Conservation (phyloP, 2,888 invertebrate genomes). For the Heteromurus nitidus region DNA sequence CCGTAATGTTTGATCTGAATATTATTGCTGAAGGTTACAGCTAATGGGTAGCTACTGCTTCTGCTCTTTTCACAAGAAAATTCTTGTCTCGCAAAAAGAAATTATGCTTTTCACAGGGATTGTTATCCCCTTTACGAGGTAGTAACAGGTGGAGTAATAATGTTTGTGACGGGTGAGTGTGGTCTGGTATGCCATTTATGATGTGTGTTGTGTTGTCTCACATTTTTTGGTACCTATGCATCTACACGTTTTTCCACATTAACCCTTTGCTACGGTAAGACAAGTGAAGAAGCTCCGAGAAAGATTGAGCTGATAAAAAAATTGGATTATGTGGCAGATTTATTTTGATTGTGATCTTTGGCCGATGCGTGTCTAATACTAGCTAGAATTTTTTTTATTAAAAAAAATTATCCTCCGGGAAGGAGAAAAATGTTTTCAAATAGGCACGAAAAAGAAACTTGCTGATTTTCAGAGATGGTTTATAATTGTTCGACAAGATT, state of each 20-base stretch:
- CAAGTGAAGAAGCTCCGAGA: conserved; percentile 20
- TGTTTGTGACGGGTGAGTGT: too few relatives aligned
- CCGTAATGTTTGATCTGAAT: conserved; percentile 57
- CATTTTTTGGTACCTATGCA: background rate
- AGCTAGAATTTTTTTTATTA: background rate
- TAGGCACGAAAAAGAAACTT: background rate
- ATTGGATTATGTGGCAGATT: conserved; percentile 48
- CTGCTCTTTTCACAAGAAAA: conserved; percentile 6
- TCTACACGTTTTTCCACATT: conserved; percentile 7
- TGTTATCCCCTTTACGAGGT: background rate
- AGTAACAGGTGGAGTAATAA: conserved; percentile 44
- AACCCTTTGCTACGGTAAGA: conserved; percentile 24
- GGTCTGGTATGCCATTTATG: too few relatives aligned
- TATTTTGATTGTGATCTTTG: conserved; percentile 50
- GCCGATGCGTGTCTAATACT: conserved; percentile 15
- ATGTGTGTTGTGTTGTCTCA: background rate
- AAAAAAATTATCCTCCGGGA: conserved; percentile 49
- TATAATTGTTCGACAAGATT: conserved; percentile 44
- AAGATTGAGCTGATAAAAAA: too few relatives aligned
- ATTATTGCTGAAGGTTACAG: conserved; percentile 34
- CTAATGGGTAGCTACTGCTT: conserved; percentile 53
- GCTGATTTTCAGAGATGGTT: conserved; percentile 21
- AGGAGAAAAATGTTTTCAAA: conserved; percentile 10
- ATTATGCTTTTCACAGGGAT: too few relatives aligned
- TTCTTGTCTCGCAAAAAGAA: too few relatives aligned